A percentile compares a stretch with the other conserved stretches of the same genome.
These are phyloP conservation scores for Bolinopsis microptera DNA, from an alignment of 37 sponge, comb jelly and placozoan species.

Conservation along the genomic window DNA sequence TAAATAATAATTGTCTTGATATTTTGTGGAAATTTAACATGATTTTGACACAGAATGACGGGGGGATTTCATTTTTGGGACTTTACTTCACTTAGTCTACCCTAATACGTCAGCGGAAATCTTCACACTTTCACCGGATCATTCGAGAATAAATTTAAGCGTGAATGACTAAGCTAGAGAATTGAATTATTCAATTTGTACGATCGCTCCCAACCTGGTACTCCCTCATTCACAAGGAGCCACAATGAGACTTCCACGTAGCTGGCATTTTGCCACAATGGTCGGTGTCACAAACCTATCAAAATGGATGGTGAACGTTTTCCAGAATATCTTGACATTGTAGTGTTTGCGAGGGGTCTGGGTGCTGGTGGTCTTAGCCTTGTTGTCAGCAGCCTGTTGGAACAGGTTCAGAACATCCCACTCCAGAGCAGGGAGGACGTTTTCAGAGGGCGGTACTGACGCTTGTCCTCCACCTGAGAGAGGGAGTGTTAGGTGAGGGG, in stretches of 20 bases:
- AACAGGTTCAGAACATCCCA: conserved; percentile 33
- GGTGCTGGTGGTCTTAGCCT: conserved; percentile 63
- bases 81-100: neutral
- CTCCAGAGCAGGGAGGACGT: neutral
- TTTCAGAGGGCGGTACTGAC: neutral
- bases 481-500: no score
- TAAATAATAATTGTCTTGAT: neutral
- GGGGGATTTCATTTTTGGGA: neutral
- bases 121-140: neutral
- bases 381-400: neutral
- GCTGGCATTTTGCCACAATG: no score
- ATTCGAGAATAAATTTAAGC: neutral
- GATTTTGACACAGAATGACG: neutral
- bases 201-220: no score
- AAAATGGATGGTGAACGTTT: conserved; percentile 46
- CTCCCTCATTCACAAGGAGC: no score
- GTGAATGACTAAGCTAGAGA: neutral
- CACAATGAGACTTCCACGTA: no score
- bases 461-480: conserved; percentile 41
- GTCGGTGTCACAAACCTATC: no score
- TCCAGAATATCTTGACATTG: conserved; percentile 61
- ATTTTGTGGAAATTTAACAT: neutral
- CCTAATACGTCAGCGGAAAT: neutral
- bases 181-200: neutral
- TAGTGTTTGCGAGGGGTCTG: conserved; percentile 59